phyloP scores from a whole-genome alignment of 1,140 invertebrate species.

The Leptinotarsa defecta region DNA sequence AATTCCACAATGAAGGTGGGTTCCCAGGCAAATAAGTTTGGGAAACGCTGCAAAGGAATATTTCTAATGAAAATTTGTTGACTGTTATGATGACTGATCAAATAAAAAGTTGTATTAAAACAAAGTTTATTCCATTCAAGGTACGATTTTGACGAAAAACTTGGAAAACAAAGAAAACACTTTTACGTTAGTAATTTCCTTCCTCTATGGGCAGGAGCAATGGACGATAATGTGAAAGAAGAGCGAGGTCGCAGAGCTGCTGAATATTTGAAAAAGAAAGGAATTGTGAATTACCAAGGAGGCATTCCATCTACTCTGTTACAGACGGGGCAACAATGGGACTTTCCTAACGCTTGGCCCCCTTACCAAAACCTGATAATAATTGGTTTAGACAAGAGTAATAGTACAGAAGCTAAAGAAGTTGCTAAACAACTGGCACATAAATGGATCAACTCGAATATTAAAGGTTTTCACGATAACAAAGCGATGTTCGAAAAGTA shows the following conservation, averaged over 20 bases:
- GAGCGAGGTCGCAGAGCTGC: constrained; percentile 57
- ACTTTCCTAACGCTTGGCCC: constrained; percentile 87
- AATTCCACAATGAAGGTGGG: too few relatives aligned
- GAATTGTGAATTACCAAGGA: constrained; percentile 61
- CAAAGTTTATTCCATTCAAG: constrained; percentile 4
- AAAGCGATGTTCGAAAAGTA: constrained; percentile 89
- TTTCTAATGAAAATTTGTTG: too few relatives aligned
- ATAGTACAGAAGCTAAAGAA: constrained; percentile 64
- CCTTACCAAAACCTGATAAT: constrained; percentile 77
- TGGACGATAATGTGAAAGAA: constrained; percentile 31
- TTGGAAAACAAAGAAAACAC: constrained; percentile 51
- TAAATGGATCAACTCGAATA: constrained; percentile 76
- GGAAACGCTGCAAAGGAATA: too few relatives aligned
- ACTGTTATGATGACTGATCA: too few relatives aligned
- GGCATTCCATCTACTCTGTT: constrained; percentile 77
- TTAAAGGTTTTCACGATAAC: constrained; percentile 59
- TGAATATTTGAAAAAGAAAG: constrained; percentile 60
- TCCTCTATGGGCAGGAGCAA: constrained; percentile 68
- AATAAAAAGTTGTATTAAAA: too few relatives aligned
- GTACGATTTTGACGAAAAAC: constrained; percentile 69
- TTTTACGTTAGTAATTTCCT: constrained; percentile 74
- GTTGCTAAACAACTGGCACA: constrained; percentile 72
- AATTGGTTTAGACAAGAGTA: constrained; percentile 62
- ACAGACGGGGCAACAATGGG: constrained; percentile 83
- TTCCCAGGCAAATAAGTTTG: too few relatives aligned